These are phyloP conservation scores for Creontiades dilutus DNA, from an alignment of 2,888 invertebrate species.

Conservation along the genomic window DNA sequence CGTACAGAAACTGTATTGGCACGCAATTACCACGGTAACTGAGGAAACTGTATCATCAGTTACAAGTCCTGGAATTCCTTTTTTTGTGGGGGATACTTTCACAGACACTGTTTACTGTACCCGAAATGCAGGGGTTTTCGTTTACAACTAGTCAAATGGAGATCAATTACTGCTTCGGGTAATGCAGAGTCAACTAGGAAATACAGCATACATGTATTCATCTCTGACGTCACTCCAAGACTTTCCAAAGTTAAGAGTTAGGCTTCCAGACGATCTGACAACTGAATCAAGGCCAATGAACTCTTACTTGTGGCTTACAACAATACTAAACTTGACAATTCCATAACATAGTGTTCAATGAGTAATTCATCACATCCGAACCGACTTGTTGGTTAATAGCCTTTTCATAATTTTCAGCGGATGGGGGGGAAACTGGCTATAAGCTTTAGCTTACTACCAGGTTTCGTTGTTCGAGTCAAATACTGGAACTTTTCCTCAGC, in stretches of 20 bases:
- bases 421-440: constrained; percentile 73
- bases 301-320: background rate
- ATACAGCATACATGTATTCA: constrained; percentile 40
- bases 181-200: constrained; percentile 61
- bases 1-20: too few species aligned
- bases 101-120: too few species aligned
- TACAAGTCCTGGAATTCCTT: too few species aligned
- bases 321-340: constrained; percentile 51
- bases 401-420: constrained; percentile 63
- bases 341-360: constrained; percentile 76
- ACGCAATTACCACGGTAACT: too few species aligned
- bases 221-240: constrained; percentile 48
- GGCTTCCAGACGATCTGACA: constrained; percentile 61
- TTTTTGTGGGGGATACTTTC: too few species aligned
- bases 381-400: constrained; percentile 56
- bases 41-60: too few species aligned
- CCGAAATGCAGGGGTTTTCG: too few species aligned
- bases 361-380: constrained; percentile 77
- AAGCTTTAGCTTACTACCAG: constrained; percentile 73
- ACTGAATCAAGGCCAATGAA: background rate
- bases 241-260: constrained; percentile 47
- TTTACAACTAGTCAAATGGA: too few species aligned
- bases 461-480: constrained; percentile 66
- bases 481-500: constrained; percentile 74
- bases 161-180: too few species aligned